Evolutionary conservation across 2,113 vertebrate species (phyloP).

Genomic region (Porphyrio hochstetteri): DNA sequence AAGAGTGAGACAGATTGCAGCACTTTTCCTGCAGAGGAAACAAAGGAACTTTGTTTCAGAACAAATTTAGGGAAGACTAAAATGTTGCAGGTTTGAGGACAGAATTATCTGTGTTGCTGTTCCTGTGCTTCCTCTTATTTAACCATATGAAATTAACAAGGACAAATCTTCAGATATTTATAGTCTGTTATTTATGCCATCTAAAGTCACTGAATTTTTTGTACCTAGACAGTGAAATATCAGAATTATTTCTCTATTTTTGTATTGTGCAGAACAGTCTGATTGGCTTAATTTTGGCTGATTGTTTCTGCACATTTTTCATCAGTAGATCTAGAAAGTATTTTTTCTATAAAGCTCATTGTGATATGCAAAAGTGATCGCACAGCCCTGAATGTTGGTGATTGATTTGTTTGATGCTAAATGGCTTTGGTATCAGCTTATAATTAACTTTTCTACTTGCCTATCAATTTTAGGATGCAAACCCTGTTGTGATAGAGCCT

Average conservation of each 20-base stretch:
- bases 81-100: background rate
- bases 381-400: background rate
- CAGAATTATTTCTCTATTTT: no score
- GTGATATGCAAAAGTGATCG: background rate
- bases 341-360: background rate
- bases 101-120: background rate
- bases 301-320: background rate
- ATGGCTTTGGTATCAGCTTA: background rate
- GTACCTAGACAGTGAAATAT: background rate
- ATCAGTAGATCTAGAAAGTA: background rate
- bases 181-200: background rate
- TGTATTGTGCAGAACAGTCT: background rate
- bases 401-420: background rate
- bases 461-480: conserved; percentile 82
- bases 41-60: background rate
- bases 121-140: background rate
- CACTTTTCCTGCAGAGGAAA: background rate
- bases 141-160: background rate
- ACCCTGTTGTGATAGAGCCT: conserved; percentile 90
- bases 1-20: background rate
- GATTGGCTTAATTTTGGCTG: background rate
- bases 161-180: background rate
- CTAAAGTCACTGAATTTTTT: background rate
- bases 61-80: background rate
- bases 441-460: background rate